Conservation (phyloP, 2,113 vertebrate genomes). For the Leucoraja erinaceus region DNA sequence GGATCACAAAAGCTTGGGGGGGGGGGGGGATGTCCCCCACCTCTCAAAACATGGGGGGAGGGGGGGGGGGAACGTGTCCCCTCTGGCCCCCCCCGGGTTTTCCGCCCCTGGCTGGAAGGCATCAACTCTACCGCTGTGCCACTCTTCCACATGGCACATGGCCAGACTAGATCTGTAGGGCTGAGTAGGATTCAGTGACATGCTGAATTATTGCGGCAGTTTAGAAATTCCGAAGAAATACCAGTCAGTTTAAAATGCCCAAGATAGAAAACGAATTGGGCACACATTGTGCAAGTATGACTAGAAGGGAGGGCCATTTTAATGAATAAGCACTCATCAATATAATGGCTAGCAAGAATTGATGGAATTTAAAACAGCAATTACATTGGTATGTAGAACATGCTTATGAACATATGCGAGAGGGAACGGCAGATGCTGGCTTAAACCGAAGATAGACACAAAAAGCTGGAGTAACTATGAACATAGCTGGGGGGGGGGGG, state of each 20-base stretch:
- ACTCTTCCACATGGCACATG: too few relatives aligned
- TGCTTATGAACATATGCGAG: not conserved
- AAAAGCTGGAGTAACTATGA: too few relatives aligned
- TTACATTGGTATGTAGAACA: not conserved
- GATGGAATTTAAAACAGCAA: not conserved
- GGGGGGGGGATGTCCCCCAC: too few relatives aligned
- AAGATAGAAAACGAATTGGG: not conserved
- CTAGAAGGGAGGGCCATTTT: not conserved
- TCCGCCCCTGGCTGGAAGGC: too few relatives aligned
- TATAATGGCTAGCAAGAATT: not conserved
- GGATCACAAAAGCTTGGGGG: too few relatives aligned
- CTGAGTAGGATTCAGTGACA: not conserved
- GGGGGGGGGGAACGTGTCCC: too few relatives aligned
- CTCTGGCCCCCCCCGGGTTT: too few relatives aligned
- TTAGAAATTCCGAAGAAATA: not conserved
- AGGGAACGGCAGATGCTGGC: too few relatives aligned
- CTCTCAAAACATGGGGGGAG: too few relatives aligned
- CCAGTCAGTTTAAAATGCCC: not conserved
- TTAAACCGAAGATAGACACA: too few relatives aligned
- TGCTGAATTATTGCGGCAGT: not conserved
- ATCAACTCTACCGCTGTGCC: too few relatives aligned
- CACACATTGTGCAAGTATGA: not conserved
- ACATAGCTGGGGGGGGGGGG: not conserved
- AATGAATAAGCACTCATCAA: not conserved
- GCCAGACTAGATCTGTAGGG: too few relatives aligned